Conservation (phyloP, 2,113 vertebrate species). For the Thunnus thynnus region DNA sequence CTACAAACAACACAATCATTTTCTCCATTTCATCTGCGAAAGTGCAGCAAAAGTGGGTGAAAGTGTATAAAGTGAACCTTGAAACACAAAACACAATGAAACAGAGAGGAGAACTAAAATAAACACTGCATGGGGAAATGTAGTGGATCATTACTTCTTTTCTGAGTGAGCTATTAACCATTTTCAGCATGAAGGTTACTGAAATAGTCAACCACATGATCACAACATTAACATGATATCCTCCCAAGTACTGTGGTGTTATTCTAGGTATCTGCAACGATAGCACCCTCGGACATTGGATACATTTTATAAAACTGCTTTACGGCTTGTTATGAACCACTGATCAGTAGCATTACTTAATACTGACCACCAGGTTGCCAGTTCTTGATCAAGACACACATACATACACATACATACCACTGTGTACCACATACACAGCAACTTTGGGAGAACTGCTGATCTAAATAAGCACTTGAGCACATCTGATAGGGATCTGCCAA, state of each 20-base stretch:
- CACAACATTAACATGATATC: not conserved
- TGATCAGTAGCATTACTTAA: not conserved
- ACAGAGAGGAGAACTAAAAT: conserved; percentile 34
- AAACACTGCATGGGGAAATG: conserved; percentile 20
- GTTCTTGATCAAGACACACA: not conserved
- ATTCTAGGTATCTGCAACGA: too few species aligned
- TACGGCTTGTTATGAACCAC: not conserved
- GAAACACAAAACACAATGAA: conserved; percentile 26
- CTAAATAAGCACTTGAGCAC: not conserved
- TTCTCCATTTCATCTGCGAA: not conserved
- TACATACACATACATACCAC: not conserved
- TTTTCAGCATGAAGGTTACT: conserved; percentile 14
- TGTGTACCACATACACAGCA: not conserved
- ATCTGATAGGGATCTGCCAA: not conserved
- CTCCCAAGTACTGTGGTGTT: too few species aligned
- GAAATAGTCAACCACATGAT: conserved; percentile 2
- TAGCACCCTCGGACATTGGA: not conserved
- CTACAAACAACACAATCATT: conserved; percentile 9
- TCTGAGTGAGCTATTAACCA: conserved; percentile 36
- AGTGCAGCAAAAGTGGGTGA: not conserved
- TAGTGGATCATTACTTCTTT: conserved; percentile 33
- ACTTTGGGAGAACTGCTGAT: not conserved
- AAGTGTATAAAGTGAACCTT: conserved; percentile 4
- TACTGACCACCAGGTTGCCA: not conserved
- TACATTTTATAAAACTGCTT: conserved; percentile 16